A percentile compares a stretch with the other conserved stretches of the same genome.
phyloP scores from a whole-genome alignment of 1,140 invertebrate species.

The Polyergus mexicanus region DNA sequence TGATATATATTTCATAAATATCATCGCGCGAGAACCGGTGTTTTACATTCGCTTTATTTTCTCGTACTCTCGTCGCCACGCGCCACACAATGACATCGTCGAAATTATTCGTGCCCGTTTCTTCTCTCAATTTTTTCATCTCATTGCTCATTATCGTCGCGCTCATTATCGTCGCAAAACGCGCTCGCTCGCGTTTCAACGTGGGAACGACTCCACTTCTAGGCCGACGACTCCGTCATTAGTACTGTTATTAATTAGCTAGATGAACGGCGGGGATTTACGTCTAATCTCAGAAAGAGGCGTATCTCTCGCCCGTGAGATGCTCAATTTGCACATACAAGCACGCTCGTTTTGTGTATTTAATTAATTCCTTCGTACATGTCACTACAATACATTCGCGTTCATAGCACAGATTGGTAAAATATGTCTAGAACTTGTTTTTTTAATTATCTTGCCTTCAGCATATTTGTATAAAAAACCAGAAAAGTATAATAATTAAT shows the following conservation, averaged over 20 bases:
- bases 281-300: slow-evolving; percentile 8
- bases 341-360: background rate
- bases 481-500: too few relatives aligned
- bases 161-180: slow-evolving; percentile 16
- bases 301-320: background rate
- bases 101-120: slow-evolving; percentile 15
- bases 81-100: slow-evolving; percentile 19
- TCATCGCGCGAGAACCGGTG: background rate
- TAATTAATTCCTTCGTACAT: too few relatives aligned
- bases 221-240: background rate
- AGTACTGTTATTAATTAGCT: slow-evolving; percentile 38
- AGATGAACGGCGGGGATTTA: slow-evolving; percentile 6
- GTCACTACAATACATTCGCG: too few relatives aligned
- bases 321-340: slow-evolving; percentile 35
- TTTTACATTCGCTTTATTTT: slow-evolving; percentile 15
- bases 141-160: slow-evolving; percentile 18
- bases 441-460: too few relatives aligned
- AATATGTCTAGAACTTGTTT: too few relatives aligned
- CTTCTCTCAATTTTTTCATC: slow-evolving; percentile 29
- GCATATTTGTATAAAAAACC: too few relatives aligned
- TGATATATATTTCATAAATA: slow-evolving; percentile 17
- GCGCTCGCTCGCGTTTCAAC: slow-evolving; percentile 8
- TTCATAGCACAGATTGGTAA: too few relatives aligned
- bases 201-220: slow-evolving; percentile 33
- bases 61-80: background rate